phyloP scores from a whole-genome alignment of 2,113 vertebrate species.

The Dasyurus viverrinus region DNA sequence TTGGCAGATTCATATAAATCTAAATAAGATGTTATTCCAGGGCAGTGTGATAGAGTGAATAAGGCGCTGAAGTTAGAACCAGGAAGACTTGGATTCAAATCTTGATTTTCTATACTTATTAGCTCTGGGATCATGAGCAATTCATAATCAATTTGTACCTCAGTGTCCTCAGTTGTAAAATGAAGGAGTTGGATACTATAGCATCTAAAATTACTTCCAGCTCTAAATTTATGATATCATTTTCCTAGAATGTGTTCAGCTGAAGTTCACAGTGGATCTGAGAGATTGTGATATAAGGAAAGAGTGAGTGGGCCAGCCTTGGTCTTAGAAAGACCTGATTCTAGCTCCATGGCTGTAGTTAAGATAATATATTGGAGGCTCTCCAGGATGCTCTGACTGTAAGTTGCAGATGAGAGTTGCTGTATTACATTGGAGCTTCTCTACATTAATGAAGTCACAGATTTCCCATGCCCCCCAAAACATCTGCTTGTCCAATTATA shows the following conservation, averaged over 20 bases:
- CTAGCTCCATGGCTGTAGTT: background rate
- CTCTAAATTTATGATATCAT: background rate
- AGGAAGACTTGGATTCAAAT: background rate
- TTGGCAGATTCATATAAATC: background rate
- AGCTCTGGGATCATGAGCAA: background rate
- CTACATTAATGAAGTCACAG: background rate
- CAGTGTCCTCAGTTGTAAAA: background rate
- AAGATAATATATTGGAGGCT: background rate
- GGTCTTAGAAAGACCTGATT: background rate
- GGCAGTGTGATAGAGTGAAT: background rate
- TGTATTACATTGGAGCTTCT: background rate
- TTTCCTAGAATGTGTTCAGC: background rate
- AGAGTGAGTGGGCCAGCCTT: background rate
- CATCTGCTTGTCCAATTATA: background rate
- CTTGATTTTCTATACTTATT: too few relatives aligned
- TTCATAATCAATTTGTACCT: background rate
- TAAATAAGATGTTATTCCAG: background rate
- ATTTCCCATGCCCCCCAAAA: background rate
- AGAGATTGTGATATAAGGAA: background rate
- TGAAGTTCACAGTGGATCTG: background rate
- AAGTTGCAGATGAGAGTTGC: background rate
- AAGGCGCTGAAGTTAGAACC: background rate
- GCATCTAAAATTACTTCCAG: background rate
- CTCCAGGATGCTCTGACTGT: background rate
- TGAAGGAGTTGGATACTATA: background rate